Evolutionary conservation across 2,888 invertebrate genomes (phyloP).

Genomic region (Phlogophora meticulosa): DNA sequence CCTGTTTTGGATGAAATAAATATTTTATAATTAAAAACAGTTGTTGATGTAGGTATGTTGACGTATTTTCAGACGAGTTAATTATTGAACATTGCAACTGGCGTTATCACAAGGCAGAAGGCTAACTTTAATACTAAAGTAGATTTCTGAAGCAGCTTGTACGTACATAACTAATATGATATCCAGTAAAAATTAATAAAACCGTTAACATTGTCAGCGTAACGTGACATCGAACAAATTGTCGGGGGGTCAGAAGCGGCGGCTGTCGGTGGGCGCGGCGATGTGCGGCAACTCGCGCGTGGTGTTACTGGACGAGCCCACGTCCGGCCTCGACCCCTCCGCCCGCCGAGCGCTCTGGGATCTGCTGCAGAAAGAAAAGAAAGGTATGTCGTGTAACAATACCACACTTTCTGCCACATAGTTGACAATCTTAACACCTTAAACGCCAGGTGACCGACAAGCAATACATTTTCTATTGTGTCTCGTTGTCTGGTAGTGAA

Average conservation of each 20-base stretch:
- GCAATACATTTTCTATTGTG: no score
- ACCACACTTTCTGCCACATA: no score
- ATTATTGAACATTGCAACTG: conserved; percentile 12
- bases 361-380: conserved; percentile 93
- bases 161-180: not conserved
- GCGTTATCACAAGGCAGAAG: not conserved
- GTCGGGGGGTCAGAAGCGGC: conserved; percentile 98
- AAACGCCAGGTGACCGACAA: no score
- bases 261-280: conserved; percentile 97
- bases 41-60: not conserved
- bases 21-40: conserved; percentile 15
- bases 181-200: no score
- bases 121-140: not conserved
- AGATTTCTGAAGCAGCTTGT: not conserved
- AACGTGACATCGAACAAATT: conserved; percentile 92
- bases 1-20: conserved; percentile 1
- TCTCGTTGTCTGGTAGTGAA: no score
- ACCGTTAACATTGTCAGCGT: conserved; percentile 77
- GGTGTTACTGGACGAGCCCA: conserved; percentile 95
- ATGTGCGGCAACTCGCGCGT: conserved; percentile 95
- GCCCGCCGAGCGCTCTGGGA: conserved; percentile 97
- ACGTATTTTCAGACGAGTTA: conserved; percentile 8
- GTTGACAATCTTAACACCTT: no score
- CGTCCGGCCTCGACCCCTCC: conserved; percentile 97
- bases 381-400: conserved; percentile 75